Evolutionary conservation across 2,888 invertebrate genomes (phyloP).

Genomic region (Lampropteryx suffumata): DNA sequence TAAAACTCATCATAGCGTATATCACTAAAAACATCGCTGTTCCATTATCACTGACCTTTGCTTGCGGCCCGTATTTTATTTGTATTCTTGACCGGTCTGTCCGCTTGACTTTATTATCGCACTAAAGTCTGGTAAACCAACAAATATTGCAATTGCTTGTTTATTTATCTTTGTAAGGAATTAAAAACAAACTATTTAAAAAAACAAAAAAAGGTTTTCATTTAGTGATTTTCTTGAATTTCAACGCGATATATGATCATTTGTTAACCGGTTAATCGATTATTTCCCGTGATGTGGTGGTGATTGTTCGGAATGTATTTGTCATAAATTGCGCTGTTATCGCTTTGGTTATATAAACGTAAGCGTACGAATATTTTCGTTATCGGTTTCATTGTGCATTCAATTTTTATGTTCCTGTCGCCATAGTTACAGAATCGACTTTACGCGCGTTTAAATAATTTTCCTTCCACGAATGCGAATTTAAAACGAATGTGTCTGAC

Average conservation of each 20-base stretch:
- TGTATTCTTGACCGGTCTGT: conserved; percentile 33
- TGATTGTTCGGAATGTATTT: conserved; percentile 11
- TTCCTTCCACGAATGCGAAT: conserved; percentile 14
- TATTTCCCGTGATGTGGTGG: conserved; percentile 1
- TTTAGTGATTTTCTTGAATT: neutral
- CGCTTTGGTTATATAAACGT: conserved; percentile 35
- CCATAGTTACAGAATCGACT: conserved; percentile 46
- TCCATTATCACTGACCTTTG: conserved; percentile 38
- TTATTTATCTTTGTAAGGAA: too few relatives aligned
- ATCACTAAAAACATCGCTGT: conserved; percentile 34
- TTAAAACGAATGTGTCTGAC: too few relatives aligned
- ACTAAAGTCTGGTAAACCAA: too few relatives aligned
- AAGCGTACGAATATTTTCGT: conserved; percentile 43
- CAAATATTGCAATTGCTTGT: too few relatives aligned
- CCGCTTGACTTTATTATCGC: conserved; percentile 28
- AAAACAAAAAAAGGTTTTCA: too few relatives aligned
- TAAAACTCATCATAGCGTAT: neutral
- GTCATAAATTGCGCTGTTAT: conserved; percentile 28
- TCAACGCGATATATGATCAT: neutral
- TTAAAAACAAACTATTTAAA: too few relatives aligned
- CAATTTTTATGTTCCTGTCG: conserved; percentile 38
- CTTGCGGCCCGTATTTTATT: conserved; percentile 29
- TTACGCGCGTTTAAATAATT: conserved; percentile 16
- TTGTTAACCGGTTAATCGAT: conserved; percentile 17
- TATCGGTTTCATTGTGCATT: conserved; percentile 41